Evolutionary conservation across 1,140 invertebrate species (phyloP), one percentile per base, ranked within the genome.

Genomic region (Drosophila orosa): DNA sequence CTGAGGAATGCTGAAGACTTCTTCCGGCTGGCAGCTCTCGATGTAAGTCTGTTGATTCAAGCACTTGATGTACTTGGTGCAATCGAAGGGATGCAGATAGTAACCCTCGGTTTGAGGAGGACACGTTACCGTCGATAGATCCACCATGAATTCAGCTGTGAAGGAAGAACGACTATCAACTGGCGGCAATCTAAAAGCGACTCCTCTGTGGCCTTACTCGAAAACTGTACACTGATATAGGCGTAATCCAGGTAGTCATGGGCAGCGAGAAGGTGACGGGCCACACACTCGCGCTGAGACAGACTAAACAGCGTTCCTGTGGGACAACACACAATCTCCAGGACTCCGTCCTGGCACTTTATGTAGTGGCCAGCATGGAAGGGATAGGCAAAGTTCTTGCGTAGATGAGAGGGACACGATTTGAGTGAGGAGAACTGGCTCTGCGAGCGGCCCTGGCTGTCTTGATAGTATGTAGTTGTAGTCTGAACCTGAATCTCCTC

Each of bases 11-110:
- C 90, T 91, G 5, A 91, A 91, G 1, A 91, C 74, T 15, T 78
- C 55, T 2, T 72, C 83, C 12, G 24, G 22, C 10, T 37, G 93
- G 89, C 95, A 96, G 17, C 92, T 91, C 89, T 95, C 94, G 13
- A 95, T 91, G 47, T 91, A 93, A 3, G 94, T 93, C 35, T 84
- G 86, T 1, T 95, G 95, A 76, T 94, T 92, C 1, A 91, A 89
- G 89, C 95, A 96, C 60, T 93, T 95, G 3, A 96, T 63, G 76
- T 94, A 96, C 74, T 95, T 95, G 7, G 91, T 92, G 72, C 95
- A 96, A 40, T 94, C 93, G 12, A 92, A 91, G 3, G 94, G 94
- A 92, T 95, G 94, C 3, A 94, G 93, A 29, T 93, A 92, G 12
- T 94, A 63, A 10, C 95, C 95, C 39, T 68, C 42, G 0, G 44